A percentile compares a stretch with the other conserved stretches of the same genome.
phyloP scores from a whole-genome alignment of 2,888 invertebrate species.

The Eupithecia subfuscata region DNA sequence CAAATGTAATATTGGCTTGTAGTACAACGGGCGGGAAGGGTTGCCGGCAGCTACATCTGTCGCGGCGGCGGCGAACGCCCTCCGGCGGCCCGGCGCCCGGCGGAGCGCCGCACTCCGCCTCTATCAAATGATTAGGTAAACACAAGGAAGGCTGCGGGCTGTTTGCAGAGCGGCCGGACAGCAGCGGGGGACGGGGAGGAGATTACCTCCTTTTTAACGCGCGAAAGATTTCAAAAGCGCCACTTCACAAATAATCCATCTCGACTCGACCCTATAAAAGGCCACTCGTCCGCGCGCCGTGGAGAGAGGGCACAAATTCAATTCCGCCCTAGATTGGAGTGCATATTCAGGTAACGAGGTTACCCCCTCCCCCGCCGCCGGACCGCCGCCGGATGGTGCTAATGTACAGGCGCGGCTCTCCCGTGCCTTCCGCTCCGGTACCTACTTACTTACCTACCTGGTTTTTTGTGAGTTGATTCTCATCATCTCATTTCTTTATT shows the following conservation, averaged over 20 bases:
- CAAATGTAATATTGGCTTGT: constrained; percentile 72
- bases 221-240: constrained; percentile 82
- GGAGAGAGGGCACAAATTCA: constrained; percentile 68
- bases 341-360: constrained; percentile 79
- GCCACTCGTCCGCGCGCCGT: constrained; percentile 56
- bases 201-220: constrained; percentile 83
- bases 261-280: constrained; percentile 69
- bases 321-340: constrained; percentile 78
- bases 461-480: not conserved
- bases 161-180: constrained; percentile 53
- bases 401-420: not conserved
- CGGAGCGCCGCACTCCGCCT: too few relatives aligned
- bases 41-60: constrained; percentile 60
- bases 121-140: constrained; percentile 81
- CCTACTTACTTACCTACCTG: not conserved
- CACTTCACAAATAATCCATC: constrained; percentile 83
- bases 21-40: constrained; percentile 68
- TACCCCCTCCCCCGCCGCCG: too few relatives aligned
- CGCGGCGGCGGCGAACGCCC: constrained; percentile 49
- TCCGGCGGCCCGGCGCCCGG: too few relatives aligned
- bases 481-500: too few relatives aligned
- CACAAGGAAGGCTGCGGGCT: constrained; percentile 72
- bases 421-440: not conserved
- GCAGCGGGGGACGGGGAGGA: constrained; percentile 55
- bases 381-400: constrained; percentile 21